Conservation (phyloP, 2,888 invertebrate genomes). For the Drosophila dives region DNA sequence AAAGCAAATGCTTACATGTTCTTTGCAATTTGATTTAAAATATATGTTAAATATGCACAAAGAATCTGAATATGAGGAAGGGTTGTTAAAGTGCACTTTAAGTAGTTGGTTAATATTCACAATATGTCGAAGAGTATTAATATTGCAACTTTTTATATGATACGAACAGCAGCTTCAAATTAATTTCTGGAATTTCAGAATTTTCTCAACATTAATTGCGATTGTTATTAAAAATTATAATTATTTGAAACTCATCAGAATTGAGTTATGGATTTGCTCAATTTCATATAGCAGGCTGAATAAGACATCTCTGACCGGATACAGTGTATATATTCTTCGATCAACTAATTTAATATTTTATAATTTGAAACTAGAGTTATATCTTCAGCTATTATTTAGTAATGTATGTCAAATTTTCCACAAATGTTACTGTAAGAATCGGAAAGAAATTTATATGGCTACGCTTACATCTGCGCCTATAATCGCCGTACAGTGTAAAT, state of each 20-base stretch:
- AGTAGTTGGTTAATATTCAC: neutral
- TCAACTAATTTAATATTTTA: too few relatives aligned
- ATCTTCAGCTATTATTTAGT: too few relatives aligned
- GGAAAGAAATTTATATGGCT: too few relatives aligned
- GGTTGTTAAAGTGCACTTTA: neutral
- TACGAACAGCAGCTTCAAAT: neutral
- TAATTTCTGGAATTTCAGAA: neutral
- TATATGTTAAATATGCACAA: neutral
- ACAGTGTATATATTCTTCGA: too few relatives aligned
- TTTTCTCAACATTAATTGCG: neutral
- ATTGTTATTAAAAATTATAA: neutral
- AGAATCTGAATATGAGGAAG: neutral
- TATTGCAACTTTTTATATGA: neutral
- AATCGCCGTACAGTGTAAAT: too few relatives aligned
- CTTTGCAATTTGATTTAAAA: neutral
- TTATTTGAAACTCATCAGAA: neutral
- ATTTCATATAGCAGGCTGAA: neutral
- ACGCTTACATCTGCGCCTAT: too few relatives aligned
- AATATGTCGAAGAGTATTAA: neutral
- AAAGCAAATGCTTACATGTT: neutral
- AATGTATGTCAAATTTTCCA: too few relatives aligned
- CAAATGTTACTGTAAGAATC: too few relatives aligned
- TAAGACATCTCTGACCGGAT: neutral
- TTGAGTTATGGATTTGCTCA: neutral
- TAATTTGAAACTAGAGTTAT: too few relatives aligned